Evolutionary conservation across 2,888 invertebrate species (phyloP).

Genomic region (Clusia tigrina): DNA sequence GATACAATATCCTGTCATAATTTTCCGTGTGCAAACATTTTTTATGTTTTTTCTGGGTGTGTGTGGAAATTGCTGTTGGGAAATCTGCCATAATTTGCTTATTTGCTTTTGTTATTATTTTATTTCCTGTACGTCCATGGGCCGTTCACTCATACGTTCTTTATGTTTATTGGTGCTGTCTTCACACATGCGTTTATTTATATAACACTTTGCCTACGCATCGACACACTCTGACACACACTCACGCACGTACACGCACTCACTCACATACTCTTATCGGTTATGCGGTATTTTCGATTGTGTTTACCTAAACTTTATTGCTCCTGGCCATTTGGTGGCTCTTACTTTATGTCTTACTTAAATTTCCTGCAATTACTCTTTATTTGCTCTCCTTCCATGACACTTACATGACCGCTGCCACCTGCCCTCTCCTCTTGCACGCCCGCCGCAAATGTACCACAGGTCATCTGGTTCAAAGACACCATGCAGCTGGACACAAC

Average conservation of each 20-base stretch:
- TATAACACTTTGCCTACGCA: constrained; percentile 19
- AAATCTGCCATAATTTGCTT: constrained; percentile 16
- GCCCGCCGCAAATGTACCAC: constrained; percentile 34
- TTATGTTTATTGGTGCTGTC: constrained; percentile 30
- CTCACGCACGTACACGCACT: constrained; percentile 26
- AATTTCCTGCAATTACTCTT: too few relatives aligned
- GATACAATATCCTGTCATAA: constrained; percentile 41
- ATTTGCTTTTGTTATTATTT: constrained; percentile 19
- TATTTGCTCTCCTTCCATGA: background rate
- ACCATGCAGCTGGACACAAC: constrained; percentile 75
- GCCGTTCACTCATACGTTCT: constrained; percentile 21
- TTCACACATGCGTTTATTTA: constrained; percentile 18
- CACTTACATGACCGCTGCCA: too few relatives aligned
- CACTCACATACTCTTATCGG: constrained; percentile 3
- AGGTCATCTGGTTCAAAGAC: constrained; percentile 75
- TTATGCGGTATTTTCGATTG: background rate
- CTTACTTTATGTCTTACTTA: background rate
- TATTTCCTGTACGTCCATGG: constrained; percentile 15
- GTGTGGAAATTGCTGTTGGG: too few relatives aligned
- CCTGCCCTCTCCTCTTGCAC: background rate
- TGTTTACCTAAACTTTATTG: background rate
- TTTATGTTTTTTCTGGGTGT: background rate
- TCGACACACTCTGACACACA: constrained; percentile 31
- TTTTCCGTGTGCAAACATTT: constrained; percentile 7
- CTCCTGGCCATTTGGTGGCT: background rate